Conservation (phyloP, 2,888 invertebrate genomes). For the Acanthosepion lycidas region DNA sequence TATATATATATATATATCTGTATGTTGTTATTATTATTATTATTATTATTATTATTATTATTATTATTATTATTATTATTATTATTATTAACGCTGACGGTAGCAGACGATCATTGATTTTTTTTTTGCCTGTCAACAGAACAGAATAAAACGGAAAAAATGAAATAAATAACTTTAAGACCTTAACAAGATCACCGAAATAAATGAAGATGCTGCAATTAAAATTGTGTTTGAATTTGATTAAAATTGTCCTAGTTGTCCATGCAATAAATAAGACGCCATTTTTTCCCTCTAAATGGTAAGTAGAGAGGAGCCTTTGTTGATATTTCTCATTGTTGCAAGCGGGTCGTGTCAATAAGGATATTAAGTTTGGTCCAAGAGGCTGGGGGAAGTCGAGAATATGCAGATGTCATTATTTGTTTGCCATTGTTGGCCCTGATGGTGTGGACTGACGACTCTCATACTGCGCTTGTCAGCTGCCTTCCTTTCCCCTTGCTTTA, state of each 20-base stretch:
- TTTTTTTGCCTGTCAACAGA: too few relatives aligned
- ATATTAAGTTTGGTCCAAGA: neutral
- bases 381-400: neutral
- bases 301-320: constrained; percentile 8
- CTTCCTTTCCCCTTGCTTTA: neutral
- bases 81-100: too few relatives aligned
- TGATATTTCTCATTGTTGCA: neutral
- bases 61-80: too few relatives aligned
- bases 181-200: neutral
- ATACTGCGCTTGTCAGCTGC: neutral
- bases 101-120: too few relatives aligned
- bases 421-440: neutral
- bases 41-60: too few relatives aligned
- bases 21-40: too few relatives aligned
- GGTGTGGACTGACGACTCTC: neutral
- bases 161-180: neutral
- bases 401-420: constrained; percentile 18
- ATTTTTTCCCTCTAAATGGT: neutral
- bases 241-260: neutral
- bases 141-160: too few relatives aligned
- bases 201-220: neutral
- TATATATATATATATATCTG: too few relatives aligned
- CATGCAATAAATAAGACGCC: neutral
- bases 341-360: neutral
- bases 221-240: neutral